Base-by-base conservation (phyloP, 1,140 invertebrate genomes). In the Eufriesea mexicana region DNA sequence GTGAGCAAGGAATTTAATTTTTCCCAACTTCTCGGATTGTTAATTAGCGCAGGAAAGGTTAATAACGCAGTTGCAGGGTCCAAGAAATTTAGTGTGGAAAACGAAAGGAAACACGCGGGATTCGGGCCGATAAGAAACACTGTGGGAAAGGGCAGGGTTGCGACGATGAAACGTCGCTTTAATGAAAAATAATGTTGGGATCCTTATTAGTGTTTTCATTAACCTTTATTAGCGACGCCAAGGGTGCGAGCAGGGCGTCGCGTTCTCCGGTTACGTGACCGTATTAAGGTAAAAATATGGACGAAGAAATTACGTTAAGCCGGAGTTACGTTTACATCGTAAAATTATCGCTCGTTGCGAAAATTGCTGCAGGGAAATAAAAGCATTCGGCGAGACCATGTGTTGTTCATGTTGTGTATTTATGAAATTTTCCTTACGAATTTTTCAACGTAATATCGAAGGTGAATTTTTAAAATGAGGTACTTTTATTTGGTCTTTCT, bases 181-280 rank as follows among this genome's bases (percentile, higher is more conserved):
- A 62, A 79, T 72, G 67, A 72, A 61, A 79, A 79, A 72, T 79
- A 79, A 72, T 61, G 55, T 47, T 42, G 12, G 25, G 18, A 35
- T 71, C 66, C 76, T 78, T 68, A 70, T 79, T 79, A 79, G 54
- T 59, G 55, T 79, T 79, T 79, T 71, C 77, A 71, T 79, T 79
- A 72, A 42, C 54, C 77, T 72, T 79, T 72, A 79, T 79, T 79
- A 79, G 55, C 45, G 25, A 9, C 67, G 25, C 25, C 23, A 25
- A n/a, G 76, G 6, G 35, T n/a, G 16, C 16, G 2, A 10, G 51
- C 7, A 20, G 35, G 28, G n/a, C 23, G 28, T 54, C 8, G 66
- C n/a, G 16, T 28, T 72, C 55, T 59, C 64, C 51, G 12, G 12
- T 47, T 79, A 79, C 77, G 77, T 79, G 77, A 72, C 67, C 55